Base-by-base conservation (phyloP, 1,140 invertebrate genomes). In the Ceratina calcarata region DNA sequence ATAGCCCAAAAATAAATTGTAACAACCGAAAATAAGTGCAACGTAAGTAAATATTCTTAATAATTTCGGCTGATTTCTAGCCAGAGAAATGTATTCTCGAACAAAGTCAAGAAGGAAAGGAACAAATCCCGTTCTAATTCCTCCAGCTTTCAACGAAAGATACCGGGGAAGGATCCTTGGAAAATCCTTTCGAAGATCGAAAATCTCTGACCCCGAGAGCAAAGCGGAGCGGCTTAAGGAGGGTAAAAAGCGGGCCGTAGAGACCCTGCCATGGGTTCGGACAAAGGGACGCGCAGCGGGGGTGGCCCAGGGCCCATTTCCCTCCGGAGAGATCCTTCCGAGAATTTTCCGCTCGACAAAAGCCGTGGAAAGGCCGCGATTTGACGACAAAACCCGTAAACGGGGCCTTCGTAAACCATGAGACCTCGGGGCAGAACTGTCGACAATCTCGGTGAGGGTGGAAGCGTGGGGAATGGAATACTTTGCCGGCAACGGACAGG, bases 311-410 rank as follows among this genome's bases (percentile, higher is more conserved):
- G 75, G n/a, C 55, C 84, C 62, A 57, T 80, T 88, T 74, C 68
- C 83, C 69, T 65, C 81, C 37, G 37, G 37, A 45, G 37, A 88
- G 90, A 90, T 89, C 90, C 90, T 92, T 92, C 91, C 72, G 68
- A 88, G 91, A 92, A 92, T 91, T 92, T 91, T 87, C 75, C 78
- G 68, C 62, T 62, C 51, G 78, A 91, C 90, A 91, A 90, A 89
- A 82, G 74, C 37, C 74, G 76, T 27, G 80, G 74, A 76, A 76
- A 62, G 78, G 83, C 67, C 37, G 10, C 37, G 37, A 55, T 72
- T 80, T 15, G 65, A 22, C 32, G 61, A 55, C 32, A 24, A 64
- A 24, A 77, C 53, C 18, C 7, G n/a, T 18, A 6, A n/a, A n/a
- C n/a, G n/a, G n/a, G n/a, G n/a, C 61, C 58, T 24, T 45, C 53